Base-by-base conservation (phyloP, 1,140 invertebrate species). In the Bombus confusus region DNA sequence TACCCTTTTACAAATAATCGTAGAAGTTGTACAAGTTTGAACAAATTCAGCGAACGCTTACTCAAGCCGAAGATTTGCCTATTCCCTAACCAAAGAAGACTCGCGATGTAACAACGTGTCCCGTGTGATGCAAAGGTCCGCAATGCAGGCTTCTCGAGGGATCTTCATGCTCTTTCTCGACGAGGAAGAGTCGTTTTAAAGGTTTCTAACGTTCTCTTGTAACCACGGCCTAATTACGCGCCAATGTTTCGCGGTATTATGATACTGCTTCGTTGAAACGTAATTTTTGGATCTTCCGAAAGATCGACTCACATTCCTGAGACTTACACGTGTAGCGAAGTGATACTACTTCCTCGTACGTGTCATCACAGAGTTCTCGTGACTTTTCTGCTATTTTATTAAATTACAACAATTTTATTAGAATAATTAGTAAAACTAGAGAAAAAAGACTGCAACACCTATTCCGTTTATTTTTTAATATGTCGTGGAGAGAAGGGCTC, bases 111-210 rank as follows among this genome's bases (percentile, higher is more conserved):
- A 66, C 28, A 41, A 82, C 15, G 62, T 34, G 76, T 39, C 31
- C 59, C 69, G n/a, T n/a, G 34, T 18, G 76, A 71, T 79, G 39
- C 34, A 39, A 47, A 62, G 77, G 43, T 85, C 83, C 78, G 83
- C 83, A 85, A 81, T 85, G 83, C 83, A 85, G 83, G 52, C 71
- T 74, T 85, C 78, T 85, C 43, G 78, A 85, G 83, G 78, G 78
- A 85, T 85, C 78, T 81, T 75, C 83, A 10, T 66, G 57, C 74
- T 62, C 68, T 62, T 66, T 41, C 12, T 28, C 83, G 69, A 41
- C 43, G n/a, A 80, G 59, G 62, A 72, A 80, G 25, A 73, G 41
- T 59, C 41, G 41, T 74, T 80, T 74, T 80, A 81, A 81, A 85
- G 59, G 77, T 74, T 84, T 79, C 68, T 47, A 47, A 84, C 39